Evolutionary conservation across 2,888 invertebrate genomes (phyloP).

Genomic region (Clepsis dumicolana): DNA sequence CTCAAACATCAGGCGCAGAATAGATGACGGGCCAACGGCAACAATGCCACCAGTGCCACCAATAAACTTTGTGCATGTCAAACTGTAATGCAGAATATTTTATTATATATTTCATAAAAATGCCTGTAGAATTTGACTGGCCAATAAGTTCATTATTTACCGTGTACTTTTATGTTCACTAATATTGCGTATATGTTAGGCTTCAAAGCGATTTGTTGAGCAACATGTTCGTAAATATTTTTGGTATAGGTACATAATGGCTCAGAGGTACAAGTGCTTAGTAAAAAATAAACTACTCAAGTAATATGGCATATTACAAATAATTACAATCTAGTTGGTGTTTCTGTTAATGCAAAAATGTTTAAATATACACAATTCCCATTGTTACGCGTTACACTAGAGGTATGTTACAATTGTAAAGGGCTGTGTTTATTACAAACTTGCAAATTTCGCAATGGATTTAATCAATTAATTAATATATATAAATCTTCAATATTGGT

Average conservation of each 20-base stretch:
- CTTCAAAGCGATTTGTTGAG: conserved; percentile 28
- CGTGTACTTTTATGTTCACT: conserved; percentile 9
- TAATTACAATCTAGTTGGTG: conserved; percentile 40
- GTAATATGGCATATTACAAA: conserved; percentile 42
- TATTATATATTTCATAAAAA: conserved; percentile 3
- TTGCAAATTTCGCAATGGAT: conserved; percentile 32
- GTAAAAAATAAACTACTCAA: conserved; percentile 38
- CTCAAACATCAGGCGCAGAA: conserved; percentile 48
- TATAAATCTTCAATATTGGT: conserved; percentile 34
- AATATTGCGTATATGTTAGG: conserved; percentile 24
- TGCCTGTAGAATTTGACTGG: conserved; percentile 6
- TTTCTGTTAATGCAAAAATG: conserved; percentile 16
- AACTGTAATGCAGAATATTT: conserved; percentile 22
- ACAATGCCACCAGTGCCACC: conserved; percentile 47
- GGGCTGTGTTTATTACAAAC: conserved; percentile 21
- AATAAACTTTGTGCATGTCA: conserved; percentile 26
- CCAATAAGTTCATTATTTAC: conserved; percentile 2
- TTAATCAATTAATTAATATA: conserved; percentile 32
- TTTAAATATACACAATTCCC: conserved; percentile 25
- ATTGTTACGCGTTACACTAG: conserved; percentile 28
- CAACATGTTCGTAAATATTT: conserved; percentile 37
- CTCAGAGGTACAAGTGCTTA: conserved; percentile 40
- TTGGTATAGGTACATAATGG: conserved; percentile 39
- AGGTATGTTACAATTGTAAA: conserved; percentile 29
- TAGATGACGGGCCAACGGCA: conserved; percentile 50